A percentile compares a stretch with the other conserved stretches of the same genome.
Conservation (phyloP, 35 echinoderm and acorn worm genomes). For the Ophioderma brevispina region DNA sequence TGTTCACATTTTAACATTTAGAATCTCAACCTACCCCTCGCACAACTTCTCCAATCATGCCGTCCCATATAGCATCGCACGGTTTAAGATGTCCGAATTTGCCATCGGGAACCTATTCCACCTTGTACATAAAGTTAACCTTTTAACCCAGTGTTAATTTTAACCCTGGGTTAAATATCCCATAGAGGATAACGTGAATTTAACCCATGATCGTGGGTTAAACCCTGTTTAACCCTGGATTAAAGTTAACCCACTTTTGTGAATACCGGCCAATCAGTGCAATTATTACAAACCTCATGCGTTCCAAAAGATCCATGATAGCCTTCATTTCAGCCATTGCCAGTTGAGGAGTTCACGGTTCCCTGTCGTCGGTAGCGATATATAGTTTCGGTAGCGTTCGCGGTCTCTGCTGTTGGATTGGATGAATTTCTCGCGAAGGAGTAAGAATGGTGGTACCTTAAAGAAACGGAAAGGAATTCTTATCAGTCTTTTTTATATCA, state of each 20-base stretch:
- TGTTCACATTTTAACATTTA: neutral
- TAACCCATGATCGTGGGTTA: no score
- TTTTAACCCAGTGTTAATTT: no score
- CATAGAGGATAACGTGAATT: no score
- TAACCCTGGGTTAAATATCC: no score
- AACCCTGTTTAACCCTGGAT: no score
- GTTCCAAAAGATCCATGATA: constrained; percentile 69
- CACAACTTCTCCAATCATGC: constrained; percentile 74
- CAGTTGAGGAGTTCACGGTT: constrained; percentile 31
- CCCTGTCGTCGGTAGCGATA: neutral
- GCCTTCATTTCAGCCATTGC: constrained; percentile 62
- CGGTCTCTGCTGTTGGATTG: neutral
- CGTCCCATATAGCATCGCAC: constrained; percentile 57
- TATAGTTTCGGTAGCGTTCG: neutral
- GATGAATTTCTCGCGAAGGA: constrained; percentile 20
- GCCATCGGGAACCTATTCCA: constrained; percentile 66
- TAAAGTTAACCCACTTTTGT: no score
- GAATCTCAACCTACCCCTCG: constrained; percentile 28
- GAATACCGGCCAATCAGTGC: no score
- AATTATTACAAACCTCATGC: constrained; percentile 53
- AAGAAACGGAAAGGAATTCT: neutral
- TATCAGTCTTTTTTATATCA: no score
- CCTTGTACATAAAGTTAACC: constrained; percentile 75
- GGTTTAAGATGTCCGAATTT: constrained; percentile 42
- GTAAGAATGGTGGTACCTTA: constrained; percentile 50